phyloP scores from a whole-genome alignment of 2,888 invertebrate genomes.

The Plagodis pulveraria region DNA sequence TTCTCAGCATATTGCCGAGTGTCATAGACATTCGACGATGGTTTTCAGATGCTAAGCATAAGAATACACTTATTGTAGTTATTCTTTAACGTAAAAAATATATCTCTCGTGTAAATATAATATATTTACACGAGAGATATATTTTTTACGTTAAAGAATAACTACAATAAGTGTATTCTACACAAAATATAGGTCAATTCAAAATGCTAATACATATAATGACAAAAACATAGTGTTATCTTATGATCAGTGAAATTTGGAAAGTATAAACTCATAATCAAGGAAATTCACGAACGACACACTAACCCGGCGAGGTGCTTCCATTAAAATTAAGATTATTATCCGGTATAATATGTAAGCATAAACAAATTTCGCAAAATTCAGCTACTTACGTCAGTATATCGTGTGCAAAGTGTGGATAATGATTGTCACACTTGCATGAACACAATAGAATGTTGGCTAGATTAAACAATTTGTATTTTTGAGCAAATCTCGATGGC shows the following conservation, averaged over 20 bases:
- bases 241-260: slow-evolving; percentile 17
- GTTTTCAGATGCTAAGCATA: no score
- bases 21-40: no score
- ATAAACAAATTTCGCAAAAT: slow-evolving; percentile 8
- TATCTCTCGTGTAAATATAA: no score
- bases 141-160: no score
- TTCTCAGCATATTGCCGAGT: no score
- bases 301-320: slow-evolving; percentile 13
- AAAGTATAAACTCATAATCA: slow-evolving; percentile 14
- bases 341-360: slow-evolving; percentile 6
- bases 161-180: no score
- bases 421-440: slow-evolving; percentile 60
- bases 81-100: no score
- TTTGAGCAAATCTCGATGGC: slow-evolving; percentile 8
- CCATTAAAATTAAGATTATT: slow-evolving; percentile 18
- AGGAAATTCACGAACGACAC: slow-evolving; percentile 20
- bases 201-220: not conserved
- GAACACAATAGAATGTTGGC: slow-evolving; percentile 57
- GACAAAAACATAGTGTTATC: not conserved
- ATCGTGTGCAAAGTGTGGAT: slow-evolving; percentile 30
- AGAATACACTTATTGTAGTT: no score
- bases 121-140: no score
- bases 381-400: slow-evolving; percentile 24
- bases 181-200: not conserved
- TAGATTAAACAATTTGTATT: slow-evolving; percentile 11